These are phyloP conservation scores for Lithosia quadra DNA, from an alignment of 2,888 invertebrate genomes.

Conservation along the genomic window DNA sequence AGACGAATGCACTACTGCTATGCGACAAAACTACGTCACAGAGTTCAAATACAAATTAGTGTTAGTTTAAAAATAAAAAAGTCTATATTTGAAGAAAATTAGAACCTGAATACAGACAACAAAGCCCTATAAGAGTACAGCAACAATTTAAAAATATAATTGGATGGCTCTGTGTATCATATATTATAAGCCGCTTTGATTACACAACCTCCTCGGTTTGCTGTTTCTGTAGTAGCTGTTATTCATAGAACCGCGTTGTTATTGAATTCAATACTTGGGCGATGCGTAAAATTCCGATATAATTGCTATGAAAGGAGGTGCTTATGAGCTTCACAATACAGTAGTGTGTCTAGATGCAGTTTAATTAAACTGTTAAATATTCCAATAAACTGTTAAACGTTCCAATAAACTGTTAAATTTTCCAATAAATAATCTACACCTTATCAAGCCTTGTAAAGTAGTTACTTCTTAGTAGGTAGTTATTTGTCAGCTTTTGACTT, in stretches of 20 bases:
- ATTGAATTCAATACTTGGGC: conserved; percentile 31
- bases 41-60: too few relatives aligned
- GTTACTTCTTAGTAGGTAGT: too few relatives aligned
- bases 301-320: too few relatives aligned
- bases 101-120: too few relatives aligned
- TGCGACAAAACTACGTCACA: too few relatives aligned
- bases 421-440: too few relatives aligned
- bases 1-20: too few relatives aligned
- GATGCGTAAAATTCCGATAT: conserved; percentile 41
- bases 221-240: conserved; percentile 19
- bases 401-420: neutral
- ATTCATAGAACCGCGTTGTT: conserved; percentile 42
- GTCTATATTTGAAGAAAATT: too few relatives aligned
- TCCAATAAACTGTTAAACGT: neutral
- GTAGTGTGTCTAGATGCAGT: neutral
- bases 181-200: conserved; percentile 18
- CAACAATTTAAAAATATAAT: conserved; percentile 17
- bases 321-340: too few relatives aligned
- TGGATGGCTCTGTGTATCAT: conserved; percentile 13
- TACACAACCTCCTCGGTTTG: conserved; percentile 14
- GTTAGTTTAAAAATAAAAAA: too few relatives aligned
- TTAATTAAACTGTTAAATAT: neutral
- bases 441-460: too few relatives aligned
- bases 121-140: neutral
- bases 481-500: too few relatives aligned